Evolutionary conservation across 53 echinoderm and acorn worm genomes (phyloP), one percentile per base, ranked within the genome.

Genomic region (Stichopus horrens): DNA sequence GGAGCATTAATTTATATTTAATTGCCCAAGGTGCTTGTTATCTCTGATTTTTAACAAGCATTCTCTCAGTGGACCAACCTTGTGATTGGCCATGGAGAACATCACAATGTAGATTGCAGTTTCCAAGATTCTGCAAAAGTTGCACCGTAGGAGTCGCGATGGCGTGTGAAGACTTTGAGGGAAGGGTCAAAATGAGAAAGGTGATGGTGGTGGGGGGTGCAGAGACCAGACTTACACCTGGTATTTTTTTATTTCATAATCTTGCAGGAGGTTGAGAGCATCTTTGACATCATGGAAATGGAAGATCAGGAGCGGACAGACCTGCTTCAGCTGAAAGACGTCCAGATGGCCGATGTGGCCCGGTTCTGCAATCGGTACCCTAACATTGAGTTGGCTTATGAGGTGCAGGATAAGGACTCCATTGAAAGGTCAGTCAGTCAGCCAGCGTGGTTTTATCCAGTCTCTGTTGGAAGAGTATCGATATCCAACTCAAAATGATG

Each of bases 211-310:
- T 14, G 13, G 13, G 13, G n/a, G n/a, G 68, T 14, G 68, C 11
- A 67, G 68, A 67, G 68, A 14, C n/a, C 11, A 67, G n/a, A 14
- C 68, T 67, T 67, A 14, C 68, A 67, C 68, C 68, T n/a, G 68
- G 68, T 11, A 67, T 67, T 4, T 67, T n/a, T 67, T 11, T 0
- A 67, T 77, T 7, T 74, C 23, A 22, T 80, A 57, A 21, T 56
- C 5, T 75, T 74, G 18, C 81, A 95, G 94, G 91, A 91, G 37
- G 92, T 99, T 71, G 99, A 99, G 91, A 99, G 99, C 85, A 93
- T 99, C 88, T 96, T 99, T 90, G 99, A 99, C 88, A 94, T 99
- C 74, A 99, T 99, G 99, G 99, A 99, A 89, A 99, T 99, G 99
- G 99, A 96, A 65, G 96, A 99, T 66, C 94, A 96, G 10, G 99